Percentiles rank a stretch among this genome's conserved stretches.
Conservation (phyloP, 2,113 vertebrate species). For the Oreotrochilus melanogaster region DNA sequence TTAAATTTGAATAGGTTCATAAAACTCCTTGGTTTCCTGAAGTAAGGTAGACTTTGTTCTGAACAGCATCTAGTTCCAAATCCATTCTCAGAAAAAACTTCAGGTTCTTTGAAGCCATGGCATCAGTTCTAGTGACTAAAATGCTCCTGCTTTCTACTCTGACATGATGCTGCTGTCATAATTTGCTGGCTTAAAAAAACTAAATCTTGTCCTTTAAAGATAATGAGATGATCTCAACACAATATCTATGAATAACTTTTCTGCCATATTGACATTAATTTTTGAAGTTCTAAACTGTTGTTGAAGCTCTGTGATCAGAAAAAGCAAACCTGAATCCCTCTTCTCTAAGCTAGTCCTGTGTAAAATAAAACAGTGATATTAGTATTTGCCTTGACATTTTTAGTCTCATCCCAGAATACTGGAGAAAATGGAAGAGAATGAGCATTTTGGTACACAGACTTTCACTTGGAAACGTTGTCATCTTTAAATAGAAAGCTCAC, state of each 20-base stretch:
- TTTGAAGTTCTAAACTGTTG: background rate
- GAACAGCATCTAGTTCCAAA: background rate
- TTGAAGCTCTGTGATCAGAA: background rate
- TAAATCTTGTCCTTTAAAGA: background rate
- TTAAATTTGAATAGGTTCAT: background rate
- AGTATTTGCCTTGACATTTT: background rate
- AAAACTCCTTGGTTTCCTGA: background rate
- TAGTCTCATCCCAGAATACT: background rate
- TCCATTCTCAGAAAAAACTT: background rate
- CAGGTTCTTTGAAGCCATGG: background rate
- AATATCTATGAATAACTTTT: background rate
- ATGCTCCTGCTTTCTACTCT: background rate
- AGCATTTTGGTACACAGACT: background rate
- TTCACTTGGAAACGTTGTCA: background rate
- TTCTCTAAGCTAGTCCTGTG: background rate
- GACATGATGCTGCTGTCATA: background rate
- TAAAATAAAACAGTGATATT: background rate
- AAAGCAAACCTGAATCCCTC: background rate
- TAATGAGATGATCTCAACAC: background rate
- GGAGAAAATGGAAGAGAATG: background rate
- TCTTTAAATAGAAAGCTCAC: background rate
- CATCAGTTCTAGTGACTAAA: background rate
- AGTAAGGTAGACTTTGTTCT: background rate
- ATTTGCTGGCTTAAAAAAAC: background rate
- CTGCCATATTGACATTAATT: background rate